Percentiles rank a stretch among this genome's conserved stretches.
Evolutionary conservation across 2,113 vertebrate species (phyloP).

Genomic region (Aegypius monachus): DNA sequence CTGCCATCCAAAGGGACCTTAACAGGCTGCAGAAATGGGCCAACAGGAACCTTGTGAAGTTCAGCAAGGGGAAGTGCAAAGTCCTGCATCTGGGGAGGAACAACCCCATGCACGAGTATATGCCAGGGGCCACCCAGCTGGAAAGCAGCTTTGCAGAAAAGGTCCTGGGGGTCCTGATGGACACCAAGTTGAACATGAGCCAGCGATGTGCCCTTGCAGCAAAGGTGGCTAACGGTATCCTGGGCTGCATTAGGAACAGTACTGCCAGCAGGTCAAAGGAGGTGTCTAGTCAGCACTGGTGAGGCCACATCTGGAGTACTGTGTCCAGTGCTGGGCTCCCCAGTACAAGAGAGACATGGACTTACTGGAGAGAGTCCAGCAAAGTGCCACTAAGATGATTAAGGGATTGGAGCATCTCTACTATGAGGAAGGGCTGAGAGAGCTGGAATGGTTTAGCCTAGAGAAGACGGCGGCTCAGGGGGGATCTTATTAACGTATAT

Average conservation of each 20-base stretch:
- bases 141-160: not conserved
- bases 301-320: not conserved
- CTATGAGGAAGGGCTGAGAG: not conserved
- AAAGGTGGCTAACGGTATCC: fast-evolving
- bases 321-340: too few relatives aligned
- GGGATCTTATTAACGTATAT: not conserved
- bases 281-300: not conserved
- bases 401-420: not conserved
- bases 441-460: not conserved
- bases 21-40: not conserved
- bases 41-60: not conserved
- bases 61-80: not conserved
- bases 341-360: too few relatives aligned
- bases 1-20: not conserved
- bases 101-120: not conserved
- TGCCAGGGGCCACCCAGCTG: not conserved
- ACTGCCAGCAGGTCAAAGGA: not conserved
- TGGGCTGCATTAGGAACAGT: not conserved
- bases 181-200: not conserved
- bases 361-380: not conserved
- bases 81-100: not conserved
- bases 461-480: not conserved
- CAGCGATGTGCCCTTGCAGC: not conserved
- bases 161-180: not conserved
- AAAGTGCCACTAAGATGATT: not conserved